These are phyloP conservation scores for Petrosia ficiformis DNA, from an alignment of 37 sponge, comb jelly and placozoan genomes.

Conservation along the genomic window DNA sequence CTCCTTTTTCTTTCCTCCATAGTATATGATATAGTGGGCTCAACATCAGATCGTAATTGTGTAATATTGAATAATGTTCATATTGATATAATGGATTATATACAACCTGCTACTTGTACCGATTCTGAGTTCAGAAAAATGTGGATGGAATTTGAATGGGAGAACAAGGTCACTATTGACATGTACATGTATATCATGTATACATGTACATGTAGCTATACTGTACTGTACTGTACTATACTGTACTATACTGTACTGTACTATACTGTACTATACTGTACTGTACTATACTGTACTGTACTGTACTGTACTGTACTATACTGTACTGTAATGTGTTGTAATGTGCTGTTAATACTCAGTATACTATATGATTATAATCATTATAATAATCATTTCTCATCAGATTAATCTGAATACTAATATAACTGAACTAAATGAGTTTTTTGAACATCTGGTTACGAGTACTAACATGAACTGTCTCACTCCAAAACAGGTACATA, in stretches of 20 bases:
- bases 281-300: too few relatives aligned
- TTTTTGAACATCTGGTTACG: conserved; percentile 81
- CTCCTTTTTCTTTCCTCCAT: neutral
- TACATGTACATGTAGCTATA: too few relatives aligned
- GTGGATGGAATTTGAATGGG: conserved; percentile 99
- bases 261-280: too few relatives aligned
- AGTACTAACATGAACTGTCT: conserved; percentile 97
- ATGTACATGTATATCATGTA: too few relatives aligned
- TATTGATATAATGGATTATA: conserved; percentile 99
- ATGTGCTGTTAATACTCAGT: neutral
- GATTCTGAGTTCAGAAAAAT: conserved; percentile 96
- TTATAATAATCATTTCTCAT: neutral
- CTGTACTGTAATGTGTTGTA: too few relatives aligned
- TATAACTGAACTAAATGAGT: conserved; percentile 74
- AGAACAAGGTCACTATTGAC: conserved; percentile 99
- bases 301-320: too few relatives aligned
- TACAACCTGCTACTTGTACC: conserved; percentile 87
- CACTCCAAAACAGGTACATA: conserved; percentile 85
- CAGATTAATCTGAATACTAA: conserved; percentile 91
- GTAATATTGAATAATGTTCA: conserved; percentile 98
- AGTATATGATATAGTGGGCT: conserved; percentile 98
- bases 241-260: too few relatives aligned
- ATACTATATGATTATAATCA: too few relatives aligned
- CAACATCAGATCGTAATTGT: conserved; percentile 90
- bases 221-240: neutral